A percentile compares a stretch with the other conserved stretches of the same genome.
Evolutionary conservation across 2,113 vertebrate genomes (phyloP).

Genomic region (Phalacrocorax aristotelis): DNA sequence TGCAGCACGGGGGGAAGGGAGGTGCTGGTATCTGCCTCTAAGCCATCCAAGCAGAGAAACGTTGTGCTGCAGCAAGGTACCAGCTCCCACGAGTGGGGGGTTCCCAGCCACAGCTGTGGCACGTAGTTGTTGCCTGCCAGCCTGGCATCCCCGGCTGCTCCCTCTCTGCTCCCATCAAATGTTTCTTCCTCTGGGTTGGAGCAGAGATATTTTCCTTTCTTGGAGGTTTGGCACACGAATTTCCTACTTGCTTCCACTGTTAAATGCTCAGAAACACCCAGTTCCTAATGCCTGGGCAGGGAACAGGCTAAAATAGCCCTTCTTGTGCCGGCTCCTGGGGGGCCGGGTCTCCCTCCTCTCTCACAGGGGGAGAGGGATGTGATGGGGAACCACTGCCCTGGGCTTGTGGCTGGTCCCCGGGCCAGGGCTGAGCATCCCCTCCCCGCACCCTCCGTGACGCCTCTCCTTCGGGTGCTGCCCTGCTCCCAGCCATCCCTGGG

Average conservation of each 20-base stretch:
- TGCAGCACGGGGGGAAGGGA: fast-evolving
- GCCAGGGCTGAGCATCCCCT: neutral
- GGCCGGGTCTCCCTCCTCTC: neutral
- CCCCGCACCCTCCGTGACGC: neutral
- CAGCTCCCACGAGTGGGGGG: neutral
- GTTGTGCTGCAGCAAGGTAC: neutral
- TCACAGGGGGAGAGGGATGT: neutral
- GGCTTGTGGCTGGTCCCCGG: neutral
- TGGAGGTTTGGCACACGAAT: neutral
- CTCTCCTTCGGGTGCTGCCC: neutral
- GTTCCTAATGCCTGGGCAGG: neutral
- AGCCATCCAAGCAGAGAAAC: neutral
- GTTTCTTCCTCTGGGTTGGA: neutral
- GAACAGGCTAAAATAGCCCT: neutral
- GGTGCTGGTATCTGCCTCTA: neutral
- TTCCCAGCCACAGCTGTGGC: neutral
- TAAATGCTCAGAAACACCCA: neutral
- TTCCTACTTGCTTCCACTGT: neutral
- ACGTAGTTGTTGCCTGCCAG: neutral
- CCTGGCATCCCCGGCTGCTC: neutral
- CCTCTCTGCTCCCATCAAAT: neutral
- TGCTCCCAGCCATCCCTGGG: neutral
- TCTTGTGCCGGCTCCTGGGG: neutral
- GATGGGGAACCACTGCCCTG: neutral
- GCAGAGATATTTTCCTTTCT: neutral